Conservation (phyloP, 2,888 invertebrate genomes). For the Trachelus stipa region DNA sequence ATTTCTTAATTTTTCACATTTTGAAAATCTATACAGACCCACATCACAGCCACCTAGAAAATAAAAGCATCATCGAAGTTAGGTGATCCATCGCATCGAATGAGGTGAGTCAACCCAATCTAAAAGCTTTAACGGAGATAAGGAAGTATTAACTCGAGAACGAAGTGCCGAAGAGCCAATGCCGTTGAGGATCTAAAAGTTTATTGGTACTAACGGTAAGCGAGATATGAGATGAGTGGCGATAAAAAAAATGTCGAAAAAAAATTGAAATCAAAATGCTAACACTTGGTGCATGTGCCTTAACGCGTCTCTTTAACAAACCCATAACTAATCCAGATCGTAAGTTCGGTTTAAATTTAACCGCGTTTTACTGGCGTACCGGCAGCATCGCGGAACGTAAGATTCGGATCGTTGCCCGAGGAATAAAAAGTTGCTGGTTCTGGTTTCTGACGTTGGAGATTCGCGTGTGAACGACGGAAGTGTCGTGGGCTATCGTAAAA, state of each 20-base stretch:
- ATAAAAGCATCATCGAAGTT: neutral
- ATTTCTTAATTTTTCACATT: neutral
- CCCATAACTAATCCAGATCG: slow-evolving; percentile 33
- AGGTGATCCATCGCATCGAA: neutral
- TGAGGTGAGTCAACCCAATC: neutral
- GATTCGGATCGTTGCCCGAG: slow-evolving; percentile 4
- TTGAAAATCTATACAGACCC: neutral
- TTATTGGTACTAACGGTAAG: neutral
- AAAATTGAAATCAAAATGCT: neutral
- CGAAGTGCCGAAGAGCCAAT: neutral
- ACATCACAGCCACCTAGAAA: neutral
- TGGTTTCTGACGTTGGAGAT: neutral
- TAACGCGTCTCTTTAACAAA: slow-evolving; percentile 26
- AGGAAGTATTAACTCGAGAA: neutral
- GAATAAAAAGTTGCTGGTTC: neutral
- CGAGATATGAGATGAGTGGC: neutral
- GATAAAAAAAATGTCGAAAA: neutral
- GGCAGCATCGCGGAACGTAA: neutral
- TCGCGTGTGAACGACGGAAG: neutral
- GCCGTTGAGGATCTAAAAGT: neutral
- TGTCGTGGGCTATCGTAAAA: neutral
- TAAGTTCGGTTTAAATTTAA: slow-evolving; percentile 33
- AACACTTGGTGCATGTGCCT: neutral
- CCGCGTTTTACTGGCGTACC: slow-evolving; percentile 10
- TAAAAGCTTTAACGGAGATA: neutral